Percentiles rank a stretch among this genome's conserved stretches.
These are phyloP conservation scores for Actinia equina DNA, from an alignment of 64 coral and sea anemone species.

Conservation along the genomic window DNA sequence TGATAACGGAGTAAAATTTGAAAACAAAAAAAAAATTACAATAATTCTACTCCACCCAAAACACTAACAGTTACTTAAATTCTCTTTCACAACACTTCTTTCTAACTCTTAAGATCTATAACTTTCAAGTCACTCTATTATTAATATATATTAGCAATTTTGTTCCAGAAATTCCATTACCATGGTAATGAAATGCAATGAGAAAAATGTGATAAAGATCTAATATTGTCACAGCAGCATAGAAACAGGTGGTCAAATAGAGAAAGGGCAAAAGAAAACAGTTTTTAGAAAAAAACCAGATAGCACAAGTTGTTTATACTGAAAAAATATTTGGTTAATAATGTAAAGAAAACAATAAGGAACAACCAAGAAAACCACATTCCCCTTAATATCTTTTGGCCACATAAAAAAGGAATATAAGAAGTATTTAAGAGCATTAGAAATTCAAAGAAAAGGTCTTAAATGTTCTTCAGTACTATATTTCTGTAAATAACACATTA, in stretches of 20 bases:
- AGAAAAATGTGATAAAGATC: background rate
- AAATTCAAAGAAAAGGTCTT: background rate
- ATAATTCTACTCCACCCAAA: no score
- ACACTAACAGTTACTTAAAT: no score
- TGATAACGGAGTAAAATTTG: no score
- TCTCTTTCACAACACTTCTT: background rate
- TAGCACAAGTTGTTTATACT: background rate
- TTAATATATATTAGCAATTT: no score
- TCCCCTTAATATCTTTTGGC: background rate
- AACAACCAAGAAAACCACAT: no score
- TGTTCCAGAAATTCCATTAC: background rate
- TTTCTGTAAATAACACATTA: no score
- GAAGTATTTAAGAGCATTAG: background rate
- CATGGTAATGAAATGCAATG: background rate
- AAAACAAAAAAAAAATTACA: no score
- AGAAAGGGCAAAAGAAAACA: background rate
- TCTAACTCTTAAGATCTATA: background rate
- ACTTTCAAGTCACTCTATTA: no score
- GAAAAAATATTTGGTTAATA: background rate
- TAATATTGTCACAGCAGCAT: background rate
- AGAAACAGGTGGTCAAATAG: background rate
- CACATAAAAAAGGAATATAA: background rate
- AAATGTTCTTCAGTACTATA: no score
- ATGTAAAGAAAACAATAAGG: background rate
- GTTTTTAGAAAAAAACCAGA: background rate